These are phyloP conservation scores for Micrasema minimum DNA, from an alignment of 1,140 invertebrate genomes.

Conservation along the genomic window DNA sequence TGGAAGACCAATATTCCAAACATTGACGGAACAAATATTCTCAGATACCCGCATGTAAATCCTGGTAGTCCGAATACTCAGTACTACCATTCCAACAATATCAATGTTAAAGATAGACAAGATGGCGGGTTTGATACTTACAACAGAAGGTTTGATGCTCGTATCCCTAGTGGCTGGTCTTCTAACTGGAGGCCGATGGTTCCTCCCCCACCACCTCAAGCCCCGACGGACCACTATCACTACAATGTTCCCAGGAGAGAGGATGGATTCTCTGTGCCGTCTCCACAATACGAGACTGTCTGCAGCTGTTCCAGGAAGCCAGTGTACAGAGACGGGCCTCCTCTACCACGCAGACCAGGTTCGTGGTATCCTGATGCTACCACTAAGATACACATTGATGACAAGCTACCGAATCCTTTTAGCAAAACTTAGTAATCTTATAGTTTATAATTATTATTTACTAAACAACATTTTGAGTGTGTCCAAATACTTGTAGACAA, in stretches of 20 bases:
- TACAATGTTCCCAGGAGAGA: conserved; percentile 44
- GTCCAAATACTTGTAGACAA: no score
- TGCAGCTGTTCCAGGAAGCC: conserved; percentile 47
- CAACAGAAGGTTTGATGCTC: not conserved
- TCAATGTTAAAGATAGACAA: not conserved
- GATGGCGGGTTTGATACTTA: not conserved
- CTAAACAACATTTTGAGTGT: no score
- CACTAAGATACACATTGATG: conserved; percentile 41
- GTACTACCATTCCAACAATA: not conserved
- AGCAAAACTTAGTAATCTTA: conserved; percentile 6
- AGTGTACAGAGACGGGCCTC: conserved; percentile 18
- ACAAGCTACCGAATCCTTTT: conserved; percentile 43
- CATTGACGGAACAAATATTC: not conserved
- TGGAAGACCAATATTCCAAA: conserved; percentile 24
- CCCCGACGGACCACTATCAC: conserved; percentile 44
- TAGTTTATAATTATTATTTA: no score
- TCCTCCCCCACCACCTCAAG: not conserved
- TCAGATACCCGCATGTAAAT: not conserved
- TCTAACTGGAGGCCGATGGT: conserved; percentile 43
- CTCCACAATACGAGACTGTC: conserved; percentile 39
- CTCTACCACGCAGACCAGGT: not conserved
- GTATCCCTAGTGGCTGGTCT: conserved; percentile 43
- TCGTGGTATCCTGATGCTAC: conserved; percentile 45
- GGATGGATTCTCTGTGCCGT: conserved; percentile 28
- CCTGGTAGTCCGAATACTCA: not conserved